These are phyloP conservation scores for Parasteatoda lunata DNA, from an alignment of 2,888 invertebrate species.

Conservation along the genomic window DNA sequence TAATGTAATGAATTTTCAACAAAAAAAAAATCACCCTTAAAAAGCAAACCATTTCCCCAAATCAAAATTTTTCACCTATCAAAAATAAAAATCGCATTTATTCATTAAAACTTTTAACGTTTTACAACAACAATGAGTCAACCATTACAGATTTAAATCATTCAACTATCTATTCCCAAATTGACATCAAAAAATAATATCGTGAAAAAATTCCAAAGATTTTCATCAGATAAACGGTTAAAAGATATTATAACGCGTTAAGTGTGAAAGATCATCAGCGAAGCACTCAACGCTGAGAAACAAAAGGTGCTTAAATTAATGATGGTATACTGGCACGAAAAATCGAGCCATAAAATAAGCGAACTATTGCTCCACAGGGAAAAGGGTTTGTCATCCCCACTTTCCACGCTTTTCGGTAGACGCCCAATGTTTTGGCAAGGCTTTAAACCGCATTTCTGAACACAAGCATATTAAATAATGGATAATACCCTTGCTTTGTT, in stretches of 20 bases:
- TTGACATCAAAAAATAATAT: neutral
- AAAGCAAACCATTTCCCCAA: too few species aligned
- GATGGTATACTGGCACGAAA: conserved; percentile 32
- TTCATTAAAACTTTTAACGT: too few species aligned
- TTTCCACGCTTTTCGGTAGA: neutral
- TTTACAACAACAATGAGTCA: too few species aligned
- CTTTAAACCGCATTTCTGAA: neutral
- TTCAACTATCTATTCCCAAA: too few species aligned
- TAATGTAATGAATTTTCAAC: too few species aligned
- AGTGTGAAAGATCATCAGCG: conserved; percentile 24
- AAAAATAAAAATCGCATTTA: too few species aligned
- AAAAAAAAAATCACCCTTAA: too few species aligned
- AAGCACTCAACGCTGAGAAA: conserved; percentile 38
- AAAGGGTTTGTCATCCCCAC: conserved; percentile 9
- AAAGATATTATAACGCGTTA: neutral
- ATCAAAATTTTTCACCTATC: too few species aligned
- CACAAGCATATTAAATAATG: neutral
- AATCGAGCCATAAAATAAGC: conserved; percentile 36
- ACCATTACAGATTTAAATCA: too few species aligned
- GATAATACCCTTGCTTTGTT: neutral
- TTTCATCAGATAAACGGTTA: neutral
- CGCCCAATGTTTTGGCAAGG: conserved; percentile 4
- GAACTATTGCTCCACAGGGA: conserved; percentile 42
- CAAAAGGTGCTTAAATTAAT: conserved; percentile 51
- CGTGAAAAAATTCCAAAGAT: neutral